A percentile compares a stretch with the other conserved stretches of the same genome.
phyloP scores from a whole-genome alignment of 2,888 invertebrate genomes.

The Lomographa bimaculata region DNA sequence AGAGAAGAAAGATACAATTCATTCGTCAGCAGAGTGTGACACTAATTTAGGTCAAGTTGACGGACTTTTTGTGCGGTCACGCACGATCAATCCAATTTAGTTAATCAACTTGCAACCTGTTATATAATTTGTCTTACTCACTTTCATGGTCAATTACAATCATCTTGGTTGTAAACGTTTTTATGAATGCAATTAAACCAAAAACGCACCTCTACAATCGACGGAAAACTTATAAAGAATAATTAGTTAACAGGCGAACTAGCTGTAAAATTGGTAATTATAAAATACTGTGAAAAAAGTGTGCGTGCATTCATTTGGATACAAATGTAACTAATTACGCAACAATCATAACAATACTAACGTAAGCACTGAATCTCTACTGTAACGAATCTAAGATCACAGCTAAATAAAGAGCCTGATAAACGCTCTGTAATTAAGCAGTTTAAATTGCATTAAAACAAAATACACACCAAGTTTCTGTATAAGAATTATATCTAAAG shows the following conservation, averaged over 20 bases:
- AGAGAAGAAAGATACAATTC: constrained; percentile 37
- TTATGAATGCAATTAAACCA: constrained; percentile 13
- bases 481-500: no score
- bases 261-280: no score
- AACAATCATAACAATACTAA: no score
- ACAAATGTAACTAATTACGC: no score
- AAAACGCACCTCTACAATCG: constrained; percentile 22
- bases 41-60: constrained; percentile 71
- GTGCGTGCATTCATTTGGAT: no score
- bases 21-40: constrained; percentile 64
- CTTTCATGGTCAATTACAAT: constrained; percentile 39
- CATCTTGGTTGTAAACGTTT: constrained; percentile 21
- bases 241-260: constrained; percentile 14
- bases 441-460: no score
- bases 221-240: constrained; percentile 29
- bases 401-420: no score
- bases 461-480: no score
- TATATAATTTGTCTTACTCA: constrained; percentile 44
- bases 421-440: no score
- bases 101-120: constrained; percentile 68
- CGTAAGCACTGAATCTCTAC: no score
- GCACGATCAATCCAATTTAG: constrained; percentile 64
- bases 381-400: no score
- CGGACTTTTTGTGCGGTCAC: constrained; percentile 68
- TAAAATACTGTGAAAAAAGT: no score